Percentiles rank a stretch among this genome's conserved stretches.
These are phyloP conservation scores for Mercenaria mercenaria DNA, from an alignment of 1,140 invertebrate species.

Conservation along the genomic window DNA sequence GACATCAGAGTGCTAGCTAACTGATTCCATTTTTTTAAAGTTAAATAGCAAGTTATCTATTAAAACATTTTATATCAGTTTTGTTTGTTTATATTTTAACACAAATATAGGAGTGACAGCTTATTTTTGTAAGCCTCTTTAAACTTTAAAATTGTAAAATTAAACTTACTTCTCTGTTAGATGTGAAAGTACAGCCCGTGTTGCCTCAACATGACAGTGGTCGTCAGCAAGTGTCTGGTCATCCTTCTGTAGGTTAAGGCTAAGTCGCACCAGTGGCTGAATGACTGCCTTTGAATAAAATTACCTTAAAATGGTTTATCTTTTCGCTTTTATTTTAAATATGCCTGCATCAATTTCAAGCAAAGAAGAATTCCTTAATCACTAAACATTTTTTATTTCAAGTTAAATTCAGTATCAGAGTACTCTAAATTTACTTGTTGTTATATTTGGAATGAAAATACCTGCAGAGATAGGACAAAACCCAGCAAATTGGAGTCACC, in stretches of 20 bases:
- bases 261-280: neutral
- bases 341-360: neutral
- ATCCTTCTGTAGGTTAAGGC: neutral
- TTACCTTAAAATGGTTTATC: neutral
- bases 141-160: neutral
- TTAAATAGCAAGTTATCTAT: too few species aligned
- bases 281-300: neutral
- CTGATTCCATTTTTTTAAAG: neutral
- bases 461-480: constrained; percentile 24
- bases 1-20: neutral
- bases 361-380: too few species aligned
- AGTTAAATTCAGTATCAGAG: too few species aligned
- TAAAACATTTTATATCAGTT: too few species aligned
- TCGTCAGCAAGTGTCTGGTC: neutral
- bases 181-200: neutral
- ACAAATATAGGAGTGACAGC: too few species aligned
- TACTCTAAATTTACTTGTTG: too few species aligned
- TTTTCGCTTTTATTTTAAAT: neutral
- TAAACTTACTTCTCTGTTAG: neutral
- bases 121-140: too few species aligned
- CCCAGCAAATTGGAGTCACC: neutral
- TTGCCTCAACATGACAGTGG: neutral
- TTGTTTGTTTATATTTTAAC: too few species aligned
- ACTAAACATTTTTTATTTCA: too few species aligned
- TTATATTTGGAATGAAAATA: neutral